Evolutionary conservation across 2,113 vertebrate genomes (phyloP), one percentile per base, ranked within the genome.

Genomic region (Hyaena hyaena): DNA sequence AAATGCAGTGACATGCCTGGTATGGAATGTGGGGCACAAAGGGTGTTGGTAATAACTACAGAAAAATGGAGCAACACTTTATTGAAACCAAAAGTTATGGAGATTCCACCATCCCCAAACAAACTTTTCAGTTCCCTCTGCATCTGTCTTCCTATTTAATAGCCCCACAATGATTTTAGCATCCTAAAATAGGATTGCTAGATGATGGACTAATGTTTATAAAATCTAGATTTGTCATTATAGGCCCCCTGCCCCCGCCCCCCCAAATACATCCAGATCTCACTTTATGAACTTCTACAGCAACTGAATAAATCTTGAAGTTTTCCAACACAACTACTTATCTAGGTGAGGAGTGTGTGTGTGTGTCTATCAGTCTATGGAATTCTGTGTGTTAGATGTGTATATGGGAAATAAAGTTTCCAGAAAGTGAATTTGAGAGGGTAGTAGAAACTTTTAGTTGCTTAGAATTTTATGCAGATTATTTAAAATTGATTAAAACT

Each of bases 401-500:
- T 88, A 50, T 77, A 28, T 66, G 6, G 4, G 15, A 68, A 86
- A 74, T 61, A 92, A 95, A 33, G 31, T 81, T 68, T 66, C n/a
- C 74, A 93, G 58, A 93, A 87, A 93, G 69, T 68, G 76, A 91
- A 48, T 7, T 92, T 91, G 8, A 77, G 77, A 61, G 3, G 6
- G 5, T 73, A 88, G 3, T 61, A 71, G 58, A 84, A 87, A 82
- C 12, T n/a, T 90, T 21, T 55, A 83, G 26, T 68, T 93, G 69
- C 12, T 82, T 88, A 83, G 15, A 35, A 45, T 55, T 82, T 73
- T 35, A 45, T 35, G 45, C 48, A 77, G 31, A 15, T 74, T 53
- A 84, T 77, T 90, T 77, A 50, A 93, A 94, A 31, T 48, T 69
- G 91, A 35, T 35, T 82, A 79, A 93, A 91, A 71, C 6, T 53